Evolutionary conservation across 2,797 vertebrate species (phyloP).

Genomic region (Enteromius treurensis): DNA sequence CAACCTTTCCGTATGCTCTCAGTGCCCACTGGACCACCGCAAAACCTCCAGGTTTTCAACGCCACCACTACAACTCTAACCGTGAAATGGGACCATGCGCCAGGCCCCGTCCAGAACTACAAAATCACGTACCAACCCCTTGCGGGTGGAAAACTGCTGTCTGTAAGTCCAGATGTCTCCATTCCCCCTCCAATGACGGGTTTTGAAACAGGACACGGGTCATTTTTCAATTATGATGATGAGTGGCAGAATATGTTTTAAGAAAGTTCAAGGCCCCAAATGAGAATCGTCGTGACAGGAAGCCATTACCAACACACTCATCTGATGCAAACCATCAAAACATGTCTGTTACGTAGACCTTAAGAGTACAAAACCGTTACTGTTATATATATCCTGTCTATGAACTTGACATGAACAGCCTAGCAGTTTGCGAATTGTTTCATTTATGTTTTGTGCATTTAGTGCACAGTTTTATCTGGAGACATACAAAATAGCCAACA

Average conservation of each 20-base stretch:
- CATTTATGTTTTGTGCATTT: background rate
- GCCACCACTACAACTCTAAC: constrained; percentile 87
- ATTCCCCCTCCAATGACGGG: constrained; percentile 7
- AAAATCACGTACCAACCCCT: constrained; percentile 81
- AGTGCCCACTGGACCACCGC: constrained; percentile 85
- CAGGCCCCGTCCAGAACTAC: constrained; percentile 88
- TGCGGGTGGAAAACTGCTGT: constrained; percentile 77
- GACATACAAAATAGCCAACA: background rate
- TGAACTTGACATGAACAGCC: constrained; percentile 30
- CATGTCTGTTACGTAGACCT: constrained; percentile 41
- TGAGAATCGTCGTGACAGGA: background rate
- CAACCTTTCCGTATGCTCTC: constrained; percentile 30
- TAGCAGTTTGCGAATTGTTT: background rate
- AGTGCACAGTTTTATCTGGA: background rate
- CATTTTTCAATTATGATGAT: constrained; percentile 39
- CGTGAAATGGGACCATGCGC: constrained; percentile 90
- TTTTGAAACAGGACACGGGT: constrained; percentile 35
- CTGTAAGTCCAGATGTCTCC: constrained; percentile 73
- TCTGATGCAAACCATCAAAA: constrained; percentile 39
- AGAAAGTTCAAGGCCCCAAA: constrained; percentile 12
- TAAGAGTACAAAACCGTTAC: constrained; percentile 8
- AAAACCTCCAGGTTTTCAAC: constrained; percentile 90
- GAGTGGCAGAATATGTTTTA: constrained; percentile 45
- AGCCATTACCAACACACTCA: constrained; percentile 34
- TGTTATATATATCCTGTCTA: constrained; percentile 23